phyloP scores from a whole-genome alignment of 2,113 vertebrate genomes.

The Melanerpes aurifrons region DNA sequence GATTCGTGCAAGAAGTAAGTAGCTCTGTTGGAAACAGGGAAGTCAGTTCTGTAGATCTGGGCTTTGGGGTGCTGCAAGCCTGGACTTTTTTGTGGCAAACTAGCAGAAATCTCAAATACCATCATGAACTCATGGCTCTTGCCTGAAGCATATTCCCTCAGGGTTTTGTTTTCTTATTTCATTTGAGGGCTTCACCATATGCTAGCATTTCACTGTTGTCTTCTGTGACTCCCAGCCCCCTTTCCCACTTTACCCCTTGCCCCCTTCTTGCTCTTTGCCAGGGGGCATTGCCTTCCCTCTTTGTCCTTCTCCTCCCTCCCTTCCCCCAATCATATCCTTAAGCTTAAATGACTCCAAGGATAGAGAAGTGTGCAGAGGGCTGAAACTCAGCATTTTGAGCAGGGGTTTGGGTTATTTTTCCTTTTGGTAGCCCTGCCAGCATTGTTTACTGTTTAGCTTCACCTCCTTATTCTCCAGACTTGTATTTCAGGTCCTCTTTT shows the following conservation, averaged over 20 bases:
- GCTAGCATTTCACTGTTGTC: background rate
- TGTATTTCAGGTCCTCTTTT: slow-evolving; percentile 59
- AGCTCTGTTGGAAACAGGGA: background rate
- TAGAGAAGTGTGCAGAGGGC: background rate
- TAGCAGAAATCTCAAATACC: background rate
- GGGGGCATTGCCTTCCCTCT: background rate
- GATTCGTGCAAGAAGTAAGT: background rate
- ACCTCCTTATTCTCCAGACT: slow-evolving; percentile 12
- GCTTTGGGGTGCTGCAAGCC: background rate
- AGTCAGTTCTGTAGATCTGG: slow-evolving; percentile 8
- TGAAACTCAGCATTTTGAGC: background rate
- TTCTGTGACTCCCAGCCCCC: background rate
- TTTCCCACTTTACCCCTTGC: background rate
- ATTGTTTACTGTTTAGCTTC: slow-evolving; percentile 50
- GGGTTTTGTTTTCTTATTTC: background rate
- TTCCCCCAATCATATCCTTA: background rate
- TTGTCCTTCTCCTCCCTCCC: background rate
- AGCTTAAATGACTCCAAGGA: background rate
- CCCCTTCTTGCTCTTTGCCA: background rate
- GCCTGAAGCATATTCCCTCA: background rate
- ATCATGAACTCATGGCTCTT: background rate
- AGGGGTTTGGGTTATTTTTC: background rate
- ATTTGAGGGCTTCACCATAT: background rate
- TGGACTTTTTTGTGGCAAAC: background rate
- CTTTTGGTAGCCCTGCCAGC: slow-evolving; percentile 22